Percentiles rank a stretch among this genome's conserved stretches.
phyloP scores from a whole-genome alignment of 1,140 invertebrate species.

The Atta colombica region DNA sequence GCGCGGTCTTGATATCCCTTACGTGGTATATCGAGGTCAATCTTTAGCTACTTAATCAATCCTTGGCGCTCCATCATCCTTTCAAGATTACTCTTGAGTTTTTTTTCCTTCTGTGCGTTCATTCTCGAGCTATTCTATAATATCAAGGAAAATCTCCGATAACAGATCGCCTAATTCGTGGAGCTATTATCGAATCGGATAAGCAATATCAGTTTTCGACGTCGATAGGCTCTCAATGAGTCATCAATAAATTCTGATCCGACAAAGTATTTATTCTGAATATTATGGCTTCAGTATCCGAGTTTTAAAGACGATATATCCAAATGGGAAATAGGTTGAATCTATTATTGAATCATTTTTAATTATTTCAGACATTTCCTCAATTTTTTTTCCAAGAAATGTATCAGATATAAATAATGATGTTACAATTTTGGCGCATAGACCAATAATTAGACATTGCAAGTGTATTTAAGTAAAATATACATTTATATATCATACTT shows the following conservation, averaged over 20 bases:
- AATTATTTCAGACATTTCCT: neutral
- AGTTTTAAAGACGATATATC: slow-evolving; percentile 10
- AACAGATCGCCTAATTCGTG: slow-evolving; percentile 5
- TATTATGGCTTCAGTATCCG: neutral
- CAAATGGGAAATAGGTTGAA: neutral
- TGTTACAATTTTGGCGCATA: neutral
- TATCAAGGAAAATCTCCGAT: neutral
- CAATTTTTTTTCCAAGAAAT: too few relatives aligned
- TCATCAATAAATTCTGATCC: neutral
- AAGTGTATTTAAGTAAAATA: neutral
- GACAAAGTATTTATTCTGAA: neutral
- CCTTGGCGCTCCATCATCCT: slow-evolving; percentile 24
- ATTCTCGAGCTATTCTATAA: neutral
- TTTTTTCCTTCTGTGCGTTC: neutral
- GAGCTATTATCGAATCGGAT: neutral
- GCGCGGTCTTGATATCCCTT: too few relatives aligned
- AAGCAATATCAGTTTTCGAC: neutral
- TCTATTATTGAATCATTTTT: neutral
- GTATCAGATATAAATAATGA: too few relatives aligned
- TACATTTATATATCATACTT: neutral
- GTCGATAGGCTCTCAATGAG: neutral
- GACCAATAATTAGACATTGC: neutral
- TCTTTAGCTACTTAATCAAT: slow-evolving; percentile 52
- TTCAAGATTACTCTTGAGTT: neutral
- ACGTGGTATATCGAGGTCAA: slow-evolving; percentile 32